Conservation (phyloP, 1,140 invertebrate species). For the Drosophila virilis region DNA sequence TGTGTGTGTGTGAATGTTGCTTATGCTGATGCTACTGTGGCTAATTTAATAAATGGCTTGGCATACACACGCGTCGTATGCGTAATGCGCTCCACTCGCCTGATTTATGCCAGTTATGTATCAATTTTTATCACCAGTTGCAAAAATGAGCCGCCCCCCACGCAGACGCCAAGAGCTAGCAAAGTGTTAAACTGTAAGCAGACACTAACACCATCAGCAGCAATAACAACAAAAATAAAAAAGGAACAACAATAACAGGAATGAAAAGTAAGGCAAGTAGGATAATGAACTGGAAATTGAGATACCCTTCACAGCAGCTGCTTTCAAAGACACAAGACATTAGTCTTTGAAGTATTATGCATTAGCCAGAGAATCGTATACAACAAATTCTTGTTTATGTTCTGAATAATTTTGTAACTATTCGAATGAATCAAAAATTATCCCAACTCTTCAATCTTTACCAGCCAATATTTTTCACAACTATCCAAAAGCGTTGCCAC, state of each 20-base stretch:
- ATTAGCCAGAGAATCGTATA: too few species aligned
- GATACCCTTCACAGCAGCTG: conserved; percentile 12
- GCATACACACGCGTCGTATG: conserved; percentile 65
- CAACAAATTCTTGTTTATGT: too few species aligned
- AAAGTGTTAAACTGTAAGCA: conserved; percentile 80
- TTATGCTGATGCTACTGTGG: conserved; percentile 57
- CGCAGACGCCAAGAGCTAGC: conserved; percentile 23
- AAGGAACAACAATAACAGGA: conserved; percentile 2
- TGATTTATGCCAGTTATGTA: conserved; percentile 82
- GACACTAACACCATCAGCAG: conserved; percentile 53
- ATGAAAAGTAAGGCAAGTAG: conserved; percentile 3
- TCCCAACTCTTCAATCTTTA: neutral
- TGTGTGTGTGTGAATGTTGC: conserved; percentile 8
- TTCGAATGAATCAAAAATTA: too few species aligned
- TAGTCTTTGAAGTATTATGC: neutral
- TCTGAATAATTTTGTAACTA: too few species aligned
- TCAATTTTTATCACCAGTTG: conserved; percentile 82
- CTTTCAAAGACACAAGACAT: neutral
- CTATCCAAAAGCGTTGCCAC: neutral
- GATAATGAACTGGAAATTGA: neutral
- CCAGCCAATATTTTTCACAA: neutral
- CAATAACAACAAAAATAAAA: conserved; percentile 23
- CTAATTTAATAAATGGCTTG: conserved; percentile 78
- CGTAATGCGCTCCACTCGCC: conserved; percentile 65
- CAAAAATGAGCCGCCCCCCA: conserved; percentile 58